phyloP scores from a whole-genome alignment of 2,888 invertebrate genomes.

The Gortyna flavago region DNA sequence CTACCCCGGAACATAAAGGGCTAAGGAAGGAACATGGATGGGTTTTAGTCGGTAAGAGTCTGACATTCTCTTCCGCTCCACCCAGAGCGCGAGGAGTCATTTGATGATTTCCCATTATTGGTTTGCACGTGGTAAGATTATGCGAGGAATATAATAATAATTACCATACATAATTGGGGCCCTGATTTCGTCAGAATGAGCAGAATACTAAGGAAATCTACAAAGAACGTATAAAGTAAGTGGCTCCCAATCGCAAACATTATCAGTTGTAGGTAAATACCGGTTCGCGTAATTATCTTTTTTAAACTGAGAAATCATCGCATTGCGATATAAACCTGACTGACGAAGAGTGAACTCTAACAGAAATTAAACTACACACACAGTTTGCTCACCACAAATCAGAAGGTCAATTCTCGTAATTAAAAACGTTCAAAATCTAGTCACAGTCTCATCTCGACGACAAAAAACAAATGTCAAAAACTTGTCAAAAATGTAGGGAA shows the following conservation, averaged over 20 bases:
- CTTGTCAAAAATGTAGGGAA: too few relatives aligned
- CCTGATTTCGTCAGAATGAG: constrained; percentile 3
- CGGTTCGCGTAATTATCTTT: constrained; percentile 8
- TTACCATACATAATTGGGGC: not conserved
- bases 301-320: constrained; percentile 16
- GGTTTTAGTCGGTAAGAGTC: too few relatives aligned
- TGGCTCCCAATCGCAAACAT: constrained; percentile 3
- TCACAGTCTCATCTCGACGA: too few relatives aligned
- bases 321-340: not conserved
- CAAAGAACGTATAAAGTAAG: constrained; percentile 5
- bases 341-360: not conserved
- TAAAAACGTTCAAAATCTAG: too few relatives aligned
- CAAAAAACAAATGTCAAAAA: too few relatives aligned
- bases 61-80: too few relatives aligned
- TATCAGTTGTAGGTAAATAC: constrained; percentile 42
- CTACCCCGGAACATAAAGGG: too few relatives aligned
- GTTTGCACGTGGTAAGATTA: not conserved
- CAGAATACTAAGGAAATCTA: not conserved
- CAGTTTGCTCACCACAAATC: too few relatives aligned
- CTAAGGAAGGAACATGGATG: too few relatives aligned
- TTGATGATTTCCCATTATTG: too few relatives aligned
- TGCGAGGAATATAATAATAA: not conserved
- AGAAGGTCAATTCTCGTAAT: too few relatives aligned
- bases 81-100: too few relatives aligned
- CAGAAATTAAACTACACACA: not conserved